These are phyloP conservation scores for Helleia helle DNA, from an alignment of 2,888 invertebrate genomes.

Conservation along the genomic window DNA sequence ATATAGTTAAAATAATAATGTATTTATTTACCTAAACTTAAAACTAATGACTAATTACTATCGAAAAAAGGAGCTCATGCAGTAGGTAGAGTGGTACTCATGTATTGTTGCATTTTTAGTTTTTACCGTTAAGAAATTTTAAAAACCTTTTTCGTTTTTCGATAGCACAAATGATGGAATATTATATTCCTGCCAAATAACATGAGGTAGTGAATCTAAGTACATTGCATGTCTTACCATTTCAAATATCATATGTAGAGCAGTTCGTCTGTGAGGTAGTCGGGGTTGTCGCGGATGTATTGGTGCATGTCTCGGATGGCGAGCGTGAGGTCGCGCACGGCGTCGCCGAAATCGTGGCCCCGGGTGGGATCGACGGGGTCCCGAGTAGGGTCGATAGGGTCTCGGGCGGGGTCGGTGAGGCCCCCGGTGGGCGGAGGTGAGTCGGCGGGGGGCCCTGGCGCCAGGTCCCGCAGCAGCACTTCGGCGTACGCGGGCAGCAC, in stretches of 20 bases:
- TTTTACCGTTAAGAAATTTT: no score
- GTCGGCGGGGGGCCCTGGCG: constrained; percentile 12
- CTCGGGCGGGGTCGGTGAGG: background rate
- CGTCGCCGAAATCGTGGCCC: constrained; percentile 1
- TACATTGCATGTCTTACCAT: no score
- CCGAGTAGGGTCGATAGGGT: background rate
- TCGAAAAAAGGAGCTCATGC: no score
- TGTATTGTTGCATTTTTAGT: no score
- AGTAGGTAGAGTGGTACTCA: no score
- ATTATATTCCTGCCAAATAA: no score
- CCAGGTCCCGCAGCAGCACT: constrained; percentile 30
- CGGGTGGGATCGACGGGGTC: background rate
- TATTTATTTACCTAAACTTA: no score
- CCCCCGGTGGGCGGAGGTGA: background rate
- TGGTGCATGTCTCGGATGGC: constrained; percentile 16
- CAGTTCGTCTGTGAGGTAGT: constrained; percentile 41
- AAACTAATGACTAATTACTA: no score
- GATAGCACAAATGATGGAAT: no score
- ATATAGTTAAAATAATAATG: no score
- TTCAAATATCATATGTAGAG: constrained; percentile 24
- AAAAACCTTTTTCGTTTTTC: no score
- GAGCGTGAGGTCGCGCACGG: constrained; percentile 13
- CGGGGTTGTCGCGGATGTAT: constrained; percentile 28
- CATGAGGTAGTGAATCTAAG: no score
- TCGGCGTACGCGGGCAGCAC: constrained; percentile 35